Conservation (phyloP, 2,888 invertebrate genomes). For the Ernsta delagoae region DNA sequence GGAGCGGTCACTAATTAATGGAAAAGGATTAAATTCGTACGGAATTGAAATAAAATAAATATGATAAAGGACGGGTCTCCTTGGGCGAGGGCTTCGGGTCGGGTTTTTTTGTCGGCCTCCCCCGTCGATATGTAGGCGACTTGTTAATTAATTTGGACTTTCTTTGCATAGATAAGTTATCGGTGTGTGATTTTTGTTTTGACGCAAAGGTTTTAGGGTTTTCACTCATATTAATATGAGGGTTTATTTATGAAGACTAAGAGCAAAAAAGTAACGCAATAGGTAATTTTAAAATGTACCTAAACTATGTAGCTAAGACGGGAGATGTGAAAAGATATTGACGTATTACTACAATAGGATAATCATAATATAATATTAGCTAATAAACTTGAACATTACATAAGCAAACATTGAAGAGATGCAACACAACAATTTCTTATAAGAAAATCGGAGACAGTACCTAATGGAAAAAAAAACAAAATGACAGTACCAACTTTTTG, state of each 20-base stretch:
- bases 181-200: slow-evolving; percentile 26
- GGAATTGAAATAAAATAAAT: slow-evolving; percentile 85
- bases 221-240: not conserved
- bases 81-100: slow-evolving; percentile 54
- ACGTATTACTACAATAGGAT: too few species aligned
- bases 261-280: too few species aligned
- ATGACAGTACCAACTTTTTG: not conserved
- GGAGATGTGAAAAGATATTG: too few species aligned
- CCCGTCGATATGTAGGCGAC: slow-evolving; percentile 60
- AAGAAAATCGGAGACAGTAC: too few species aligned
- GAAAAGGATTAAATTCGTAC: slow-evolving; percentile 84
- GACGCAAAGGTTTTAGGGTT: not conserved
- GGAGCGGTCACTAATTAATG: slow-evolving; percentile 83
- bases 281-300: too few species aligned
- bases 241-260: too few species aligned
- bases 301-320: too few species aligned
- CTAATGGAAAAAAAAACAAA: too few species aligned
- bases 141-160: slow-evolving; percentile 51
- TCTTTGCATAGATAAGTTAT: slow-evolving; percentile 42
- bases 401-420: too few species aligned
- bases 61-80: slow-evolving; percentile 76
- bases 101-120: slow-evolving; percentile 52
- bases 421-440: too few species aligned
- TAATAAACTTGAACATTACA: too few species aligned
- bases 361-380: too few species aligned